phyloP scores from a whole-genome alignment of 1,140 invertebrate species.

The Stenopsyche tienmushanensis region DNA sequence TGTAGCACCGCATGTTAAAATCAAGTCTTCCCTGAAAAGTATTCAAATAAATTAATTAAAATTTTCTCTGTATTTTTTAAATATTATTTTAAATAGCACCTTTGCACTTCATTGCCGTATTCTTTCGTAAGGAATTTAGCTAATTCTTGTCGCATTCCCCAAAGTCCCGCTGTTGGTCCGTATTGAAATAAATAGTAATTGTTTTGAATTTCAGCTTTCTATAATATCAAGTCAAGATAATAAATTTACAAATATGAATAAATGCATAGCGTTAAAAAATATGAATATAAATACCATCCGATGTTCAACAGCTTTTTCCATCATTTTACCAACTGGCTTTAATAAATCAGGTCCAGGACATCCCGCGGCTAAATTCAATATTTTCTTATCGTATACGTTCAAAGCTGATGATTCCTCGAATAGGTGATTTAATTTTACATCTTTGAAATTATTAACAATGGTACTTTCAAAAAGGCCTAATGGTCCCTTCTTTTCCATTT shows the following conservation, averaged over 20 bases:
- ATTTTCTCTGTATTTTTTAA: conserved; percentile 1
- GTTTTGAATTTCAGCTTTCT: conserved; percentile 54
- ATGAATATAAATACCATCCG: conserved; percentile 53
- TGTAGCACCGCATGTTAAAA: conserved; percentile 65
- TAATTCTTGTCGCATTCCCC: conserved; percentile 56
- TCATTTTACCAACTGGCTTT: conserved; percentile 50
- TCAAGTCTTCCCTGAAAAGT: conserved; percentile 57
- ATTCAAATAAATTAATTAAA: conserved; percentile 4
- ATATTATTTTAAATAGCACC: conserved; percentile 38
- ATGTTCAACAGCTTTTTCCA: conserved; percentile 53
- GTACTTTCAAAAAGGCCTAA: too few relatives aligned
- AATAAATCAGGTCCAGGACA: conserved; percentile 59
- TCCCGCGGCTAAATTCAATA: conserved; percentile 57
- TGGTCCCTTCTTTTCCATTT: too few relatives aligned
- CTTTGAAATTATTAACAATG: conserved; percentile 1
- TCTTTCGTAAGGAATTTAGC: conserved; percentile 53
- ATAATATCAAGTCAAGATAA: conserved; percentile 4
- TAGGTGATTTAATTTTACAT: conserved; percentile 49
- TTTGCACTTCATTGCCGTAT: conserved; percentile 52
- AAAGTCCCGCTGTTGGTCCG: conserved; percentile 55
- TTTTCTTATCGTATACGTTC: conserved; percentile 55
- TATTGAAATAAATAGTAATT: conserved; percentile 60
- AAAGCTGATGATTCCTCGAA: conserved; percentile 52
- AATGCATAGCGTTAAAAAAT: too few relatives aligned
- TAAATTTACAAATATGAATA: conserved; percentile 3